A percentile compares a stretch with the other conserved stretches of the same genome.
phyloP scores from a whole-genome alignment of 2,113 vertebrate species.

The Tympanuchus pallidicinctus region DNA sequence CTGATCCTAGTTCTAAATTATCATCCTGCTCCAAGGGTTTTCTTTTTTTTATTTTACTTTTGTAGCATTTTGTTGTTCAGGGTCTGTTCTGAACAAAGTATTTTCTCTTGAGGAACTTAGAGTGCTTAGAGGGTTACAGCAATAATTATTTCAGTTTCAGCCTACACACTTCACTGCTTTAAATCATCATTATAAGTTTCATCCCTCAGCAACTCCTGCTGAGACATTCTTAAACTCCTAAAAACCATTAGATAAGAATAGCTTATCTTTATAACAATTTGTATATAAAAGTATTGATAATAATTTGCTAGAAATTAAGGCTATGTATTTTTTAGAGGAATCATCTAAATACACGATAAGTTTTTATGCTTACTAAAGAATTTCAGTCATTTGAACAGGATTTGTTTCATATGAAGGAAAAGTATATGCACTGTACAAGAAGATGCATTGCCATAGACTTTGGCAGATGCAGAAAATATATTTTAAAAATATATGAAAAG shows the following conservation, averaged over 20 bases:
- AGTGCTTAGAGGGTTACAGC: slow-evolving; percentile 71
- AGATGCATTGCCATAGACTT: rapidly evolving
- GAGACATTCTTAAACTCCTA: slow-evolving; percentile 59
- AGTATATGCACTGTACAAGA: background rate
- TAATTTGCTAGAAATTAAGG: slow-evolving; percentile 24
- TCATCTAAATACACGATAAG: background rate
- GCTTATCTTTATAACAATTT: slow-evolving; percentile 30
- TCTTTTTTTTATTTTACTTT: slow-evolving; percentile 40
- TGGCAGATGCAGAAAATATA: background rate
- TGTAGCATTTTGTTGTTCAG: slow-evolving; percentile 65
- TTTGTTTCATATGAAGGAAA: background rate
- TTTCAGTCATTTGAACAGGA: background rate
- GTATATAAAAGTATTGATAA: slow-evolving; percentile 36
- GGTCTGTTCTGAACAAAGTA: slow-evolving; percentile 64
- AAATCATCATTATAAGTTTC: slow-evolving; percentile 74
- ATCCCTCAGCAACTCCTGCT: slow-evolving; percentile 71
- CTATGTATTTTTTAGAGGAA: background rate
- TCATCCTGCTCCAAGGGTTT: slow-evolving; percentile 37
- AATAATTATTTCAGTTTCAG: slow-evolving; percentile 74
- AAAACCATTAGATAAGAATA: slow-evolving; percentile 62
- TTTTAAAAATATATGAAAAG: slow-evolving; percentile 1
- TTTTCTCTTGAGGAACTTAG: slow-evolving; percentile 67
- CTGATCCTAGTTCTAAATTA: slow-evolving; percentile 56
- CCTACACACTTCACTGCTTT: slow-evolving; percentile 75
- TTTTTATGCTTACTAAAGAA: background rate